Base-by-base conservation (phyloP, 1,140 invertebrate genomes). In the Orchesella cincta region DNA sequence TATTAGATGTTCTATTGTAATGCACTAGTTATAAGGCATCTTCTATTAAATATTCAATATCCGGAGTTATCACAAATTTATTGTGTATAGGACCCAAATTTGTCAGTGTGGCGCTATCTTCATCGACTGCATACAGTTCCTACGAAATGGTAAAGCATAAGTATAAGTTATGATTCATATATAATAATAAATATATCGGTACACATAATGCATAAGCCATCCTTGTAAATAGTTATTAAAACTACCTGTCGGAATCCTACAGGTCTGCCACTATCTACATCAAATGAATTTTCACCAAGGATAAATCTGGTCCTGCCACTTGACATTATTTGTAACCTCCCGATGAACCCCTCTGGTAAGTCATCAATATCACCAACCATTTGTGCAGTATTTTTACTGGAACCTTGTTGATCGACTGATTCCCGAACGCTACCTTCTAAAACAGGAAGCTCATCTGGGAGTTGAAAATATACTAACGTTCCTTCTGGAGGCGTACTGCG, bases 321-420 rank as follows among this genome's bases (percentile, higher is more conserved):
- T 23, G 86, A 86, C 79, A 88, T 86, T 0, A 89, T 83, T 46
- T 86, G 81, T 67, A 90, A 83, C 81, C 87, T 89, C 2, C 89
- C 89, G 62, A 89, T 88, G 74, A 85, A 86, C 0, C 89, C 89
- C 72, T 90, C 89, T 77, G 88, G 86, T 78, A 89, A 76, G 74
- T 86, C 84, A 0, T 82, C 70, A 34, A 87, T 76, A 0, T 83
- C 83, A 79, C 86, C 86, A 73, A 82, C 81, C 52, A 81, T 83
- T 28, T 86, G 84, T 1, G 76, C 76, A 84, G 84, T 73, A 29
- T 83, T 82, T 74, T 84, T 79, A n/a, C 83, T 78, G 62, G 74
- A 76, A 86, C 82, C 83, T 83, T 86, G 87, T 74, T 85, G 86
- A 83, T 86, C 54, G 18, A 36, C 71, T 86, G 82, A 86, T 87